Evolutionary conservation across 1,140 invertebrate species (phyloP).

Genomic region (Bombus sylvicola): DNA sequence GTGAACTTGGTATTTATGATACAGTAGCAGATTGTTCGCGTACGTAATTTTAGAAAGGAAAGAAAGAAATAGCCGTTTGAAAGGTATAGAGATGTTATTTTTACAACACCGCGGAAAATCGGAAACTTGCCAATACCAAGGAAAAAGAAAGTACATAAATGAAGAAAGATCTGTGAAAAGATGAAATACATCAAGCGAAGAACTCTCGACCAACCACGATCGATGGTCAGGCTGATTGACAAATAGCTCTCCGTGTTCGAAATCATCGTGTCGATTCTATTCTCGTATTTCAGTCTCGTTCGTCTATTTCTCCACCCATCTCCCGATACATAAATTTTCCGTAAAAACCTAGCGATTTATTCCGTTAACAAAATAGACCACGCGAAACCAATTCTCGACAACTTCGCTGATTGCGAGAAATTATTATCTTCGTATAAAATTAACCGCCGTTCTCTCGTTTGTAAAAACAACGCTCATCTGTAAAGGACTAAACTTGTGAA

Average conservation of each 20-base stretch:
- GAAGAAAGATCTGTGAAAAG: neutral
- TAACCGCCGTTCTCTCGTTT: neutral
- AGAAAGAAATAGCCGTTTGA: neutral
- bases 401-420: neutral
- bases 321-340: neutral
- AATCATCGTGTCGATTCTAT: conserved; percentile 28
- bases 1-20: too few relatives aligned
- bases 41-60: neutral
- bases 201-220: neutral
- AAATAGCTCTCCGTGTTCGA: conserved; percentile 26
- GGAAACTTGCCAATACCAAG: neutral
- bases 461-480: too few relatives aligned
- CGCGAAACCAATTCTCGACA: neutral
- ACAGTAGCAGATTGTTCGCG: neutral
- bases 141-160: neutral
- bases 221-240: conserved; percentile 35
- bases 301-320: neutral
- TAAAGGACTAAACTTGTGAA: neutral
- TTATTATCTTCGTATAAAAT: neutral
- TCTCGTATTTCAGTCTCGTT: conserved; percentile 6
- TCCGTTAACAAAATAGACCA: neutral
- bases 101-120: neutral
- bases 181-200: conserved; percentile 14
- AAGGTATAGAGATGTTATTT: neutral
- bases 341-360: neutral